These are phyloP conservation scores for Sardina pilchardus DNA, from an alignment of 2,113 vertebrate genomes.

Conservation along the genomic window DNA sequence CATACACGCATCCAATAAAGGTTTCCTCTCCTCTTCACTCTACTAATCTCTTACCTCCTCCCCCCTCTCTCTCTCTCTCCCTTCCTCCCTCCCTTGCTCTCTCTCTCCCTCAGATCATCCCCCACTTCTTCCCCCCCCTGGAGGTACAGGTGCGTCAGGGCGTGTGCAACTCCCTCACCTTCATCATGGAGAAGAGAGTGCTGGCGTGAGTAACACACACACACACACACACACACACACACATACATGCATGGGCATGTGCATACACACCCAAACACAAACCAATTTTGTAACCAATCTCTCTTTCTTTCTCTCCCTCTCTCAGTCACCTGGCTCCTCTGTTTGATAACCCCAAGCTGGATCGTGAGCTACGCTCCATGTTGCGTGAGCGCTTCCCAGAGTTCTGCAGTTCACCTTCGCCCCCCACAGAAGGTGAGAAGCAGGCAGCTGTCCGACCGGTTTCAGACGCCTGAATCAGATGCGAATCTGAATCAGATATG, in stretches of 20 bases:
- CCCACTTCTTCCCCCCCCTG: conserved; percentile 90
- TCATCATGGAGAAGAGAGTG: conserved; percentile 98
- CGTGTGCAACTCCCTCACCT: conserved; percentile 93
- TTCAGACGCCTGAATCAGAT: no score
- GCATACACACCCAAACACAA: neutral
- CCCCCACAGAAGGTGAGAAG: conserved; percentile 83
- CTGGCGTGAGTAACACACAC: conserved; percentile 81
- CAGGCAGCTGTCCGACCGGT: no score
- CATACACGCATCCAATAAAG: neutral
- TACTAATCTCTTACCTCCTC: neutral
- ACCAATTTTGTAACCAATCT: neutral
- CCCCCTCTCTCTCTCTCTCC: neutral
- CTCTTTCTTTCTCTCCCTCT: neutral
- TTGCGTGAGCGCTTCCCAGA: conserved; percentile 94
- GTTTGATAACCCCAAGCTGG: conserved; percentile 96
- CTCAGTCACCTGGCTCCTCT: conserved; percentile 87
- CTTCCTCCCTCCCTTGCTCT: no score
- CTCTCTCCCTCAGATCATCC: conserved; percentile 82
- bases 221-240: conserved; percentile 24
- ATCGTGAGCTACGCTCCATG: conserved; percentile 94
- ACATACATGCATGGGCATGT: neutral
- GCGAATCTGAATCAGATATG: no score
- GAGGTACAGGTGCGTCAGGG: conserved; percentile 91
- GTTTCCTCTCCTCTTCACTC: neutral
- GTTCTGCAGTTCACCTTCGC: conserved; percentile 92